Conservation (phyloP, 2,113 vertebrate genomes). For the Ailurus styani region DNA sequence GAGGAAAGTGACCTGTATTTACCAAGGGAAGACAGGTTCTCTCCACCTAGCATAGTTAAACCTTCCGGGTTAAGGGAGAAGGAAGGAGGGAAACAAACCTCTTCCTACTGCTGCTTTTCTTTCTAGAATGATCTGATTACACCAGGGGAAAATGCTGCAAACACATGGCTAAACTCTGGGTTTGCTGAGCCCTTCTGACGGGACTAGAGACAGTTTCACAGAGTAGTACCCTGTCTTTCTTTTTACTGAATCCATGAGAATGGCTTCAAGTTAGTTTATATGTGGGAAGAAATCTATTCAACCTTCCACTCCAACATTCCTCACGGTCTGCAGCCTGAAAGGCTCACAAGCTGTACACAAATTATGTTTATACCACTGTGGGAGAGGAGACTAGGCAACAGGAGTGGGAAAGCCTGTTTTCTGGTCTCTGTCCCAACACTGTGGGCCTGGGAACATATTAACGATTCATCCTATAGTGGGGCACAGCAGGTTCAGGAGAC, state of each 20-base stretch:
- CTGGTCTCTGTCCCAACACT: neutral
- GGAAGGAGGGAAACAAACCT: neutral
- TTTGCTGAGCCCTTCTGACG: neutral
- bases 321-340: neutral
- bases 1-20: neutral
- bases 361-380: neutral
- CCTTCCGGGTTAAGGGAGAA: neutral
- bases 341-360: neutral
- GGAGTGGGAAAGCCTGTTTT: neutral
- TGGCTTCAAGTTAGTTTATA: neutral
- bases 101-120: neutral
- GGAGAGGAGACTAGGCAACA: neutral
- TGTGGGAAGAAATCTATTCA: neutral
- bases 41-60: neutral
- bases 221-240: neutral
- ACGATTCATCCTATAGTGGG: conserved; percentile 7
- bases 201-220: neutral
- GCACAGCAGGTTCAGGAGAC: neutral
- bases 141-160: neutral
- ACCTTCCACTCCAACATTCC: neutral
- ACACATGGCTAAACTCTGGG: neutral
- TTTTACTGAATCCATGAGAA: neutral
- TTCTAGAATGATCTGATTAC: neutral
- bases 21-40: neutral
- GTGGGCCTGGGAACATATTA: neutral